Evolutionary conservation across 2,113 vertebrate species (phyloP).

Genomic region (Dromaius novaehollandiae): DNA sequence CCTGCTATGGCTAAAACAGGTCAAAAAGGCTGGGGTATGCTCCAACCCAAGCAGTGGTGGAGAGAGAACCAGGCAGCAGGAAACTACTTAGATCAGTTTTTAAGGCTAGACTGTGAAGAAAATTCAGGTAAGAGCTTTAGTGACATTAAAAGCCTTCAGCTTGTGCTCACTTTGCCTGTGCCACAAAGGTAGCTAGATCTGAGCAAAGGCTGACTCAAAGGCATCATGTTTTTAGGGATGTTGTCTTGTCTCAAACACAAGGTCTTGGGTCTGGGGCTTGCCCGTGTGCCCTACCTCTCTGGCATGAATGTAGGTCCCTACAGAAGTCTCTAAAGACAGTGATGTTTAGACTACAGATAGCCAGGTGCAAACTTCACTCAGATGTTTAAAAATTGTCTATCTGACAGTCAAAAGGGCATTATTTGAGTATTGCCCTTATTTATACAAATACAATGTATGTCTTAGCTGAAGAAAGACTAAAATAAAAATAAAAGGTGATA

Average conservation of each 20-base stretch:
- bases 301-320: background rate
- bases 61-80: background rate
- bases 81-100: background rate
- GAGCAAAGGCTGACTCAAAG: background rate
- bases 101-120: background rate
- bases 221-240: fast-evolving
- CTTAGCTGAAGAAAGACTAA: background rate
- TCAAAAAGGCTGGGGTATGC: background rate
- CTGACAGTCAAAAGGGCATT: background rate
- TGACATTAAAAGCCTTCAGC: background rate
- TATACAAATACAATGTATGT: background rate
- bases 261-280: background rate
- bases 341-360: background rate
- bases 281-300: background rate
- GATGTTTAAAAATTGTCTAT: background rate
- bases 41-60: background rate
- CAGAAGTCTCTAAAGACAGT: background rate
- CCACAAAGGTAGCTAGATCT: background rate
- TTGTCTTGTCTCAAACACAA: background rate
- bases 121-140: background rate
- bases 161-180: background rate
- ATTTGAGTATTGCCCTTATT: background rate
- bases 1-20: background rate
- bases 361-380: background rate
- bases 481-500: background rate